Percentiles rank a stretch among this genome's conserved stretches.
These are phyloP conservation scores for Halcyon chelicuti DNA, from an alignment of 2,797 vertebrate genomes.

Conservation along the genomic window DNA sequence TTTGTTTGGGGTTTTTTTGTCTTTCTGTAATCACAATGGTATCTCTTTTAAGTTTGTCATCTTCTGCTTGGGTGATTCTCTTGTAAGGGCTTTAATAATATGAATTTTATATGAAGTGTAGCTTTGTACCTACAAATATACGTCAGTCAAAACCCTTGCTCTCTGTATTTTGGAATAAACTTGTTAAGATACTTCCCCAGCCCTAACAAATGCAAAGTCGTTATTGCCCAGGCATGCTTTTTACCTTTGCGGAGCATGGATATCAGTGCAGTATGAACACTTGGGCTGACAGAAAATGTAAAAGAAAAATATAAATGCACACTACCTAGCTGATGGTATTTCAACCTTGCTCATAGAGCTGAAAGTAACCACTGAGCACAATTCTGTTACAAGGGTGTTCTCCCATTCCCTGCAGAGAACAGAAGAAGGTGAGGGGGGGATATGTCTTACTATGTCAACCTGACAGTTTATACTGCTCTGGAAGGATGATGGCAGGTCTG, in stretches of 20 bases:
- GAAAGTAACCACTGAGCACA: background rate
- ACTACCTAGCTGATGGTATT: background rate
- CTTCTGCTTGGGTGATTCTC: slow-evolving; percentile 28
- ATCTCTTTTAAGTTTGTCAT: slow-evolving; percentile 33
- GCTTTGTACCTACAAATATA: slow-evolving; percentile 8
- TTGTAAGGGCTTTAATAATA: slow-evolving; percentile 31
- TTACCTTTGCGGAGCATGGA: background rate
- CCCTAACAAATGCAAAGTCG: background rate
- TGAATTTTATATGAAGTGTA: background rate
- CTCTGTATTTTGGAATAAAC: slow-evolving; percentile 4
- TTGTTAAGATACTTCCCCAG: background rate
- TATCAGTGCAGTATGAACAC: background rate
- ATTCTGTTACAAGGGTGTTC: background rate
- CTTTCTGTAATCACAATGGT: slow-evolving; percentile 19
- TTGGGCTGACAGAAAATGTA: background rate
- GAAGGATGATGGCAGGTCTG: background rate
- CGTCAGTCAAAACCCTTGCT: background rate
- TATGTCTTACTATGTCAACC: background rate
- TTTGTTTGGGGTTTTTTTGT: slow-evolving; percentile 41
- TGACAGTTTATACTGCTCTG: background rate
- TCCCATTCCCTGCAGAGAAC: background rate
- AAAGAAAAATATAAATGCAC: background rate
- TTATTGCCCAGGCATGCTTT: background rate
- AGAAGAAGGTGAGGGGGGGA: background rate
- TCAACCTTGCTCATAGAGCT: background rate